Conservation (phyloP, 2,888 invertebrate genomes). For the Lucinisca nassula region DNA sequence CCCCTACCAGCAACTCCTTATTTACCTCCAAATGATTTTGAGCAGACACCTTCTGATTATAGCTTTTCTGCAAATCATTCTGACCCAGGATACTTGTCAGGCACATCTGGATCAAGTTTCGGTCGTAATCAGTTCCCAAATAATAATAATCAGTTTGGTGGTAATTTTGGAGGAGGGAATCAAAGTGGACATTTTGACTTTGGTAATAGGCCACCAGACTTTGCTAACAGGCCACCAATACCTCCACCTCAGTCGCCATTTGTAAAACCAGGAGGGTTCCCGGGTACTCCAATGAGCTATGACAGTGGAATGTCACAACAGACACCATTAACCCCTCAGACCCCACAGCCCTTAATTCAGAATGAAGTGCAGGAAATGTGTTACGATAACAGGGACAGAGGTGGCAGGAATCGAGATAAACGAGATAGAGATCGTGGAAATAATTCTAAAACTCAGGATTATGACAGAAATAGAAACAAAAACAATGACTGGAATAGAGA, state of each 20-base stretch:
- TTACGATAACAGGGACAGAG: conserved; percentile 52
- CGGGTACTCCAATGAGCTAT: conserved; percentile 62
- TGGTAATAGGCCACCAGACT: conserved; percentile 38
- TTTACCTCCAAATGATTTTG: conserved; percentile 39
- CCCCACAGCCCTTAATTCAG: conserved; percentile 43
- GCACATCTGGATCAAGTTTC: conserved; percentile 61
- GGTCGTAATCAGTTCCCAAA: conserved; percentile 49
- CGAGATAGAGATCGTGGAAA: conserved; percentile 63
- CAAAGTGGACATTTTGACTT: conserved; percentile 45
- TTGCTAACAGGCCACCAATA: conserved; percentile 25
- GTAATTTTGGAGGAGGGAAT: conserved; percentile 7
- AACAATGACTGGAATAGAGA: conserved; percentile 64
- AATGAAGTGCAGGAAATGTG: conserved; percentile 21
- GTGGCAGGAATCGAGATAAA: conserved; percentile 33
- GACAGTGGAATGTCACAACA: conserved; percentile 60
- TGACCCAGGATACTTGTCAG: conserved; percentile 65
- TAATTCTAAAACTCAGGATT: conserved; percentile 63
- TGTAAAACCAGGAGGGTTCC: conserved; percentile 41
- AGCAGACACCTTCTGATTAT: conserved; percentile 69
- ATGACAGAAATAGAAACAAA: conserved; percentile 63
- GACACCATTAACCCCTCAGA: conserved; percentile 66
- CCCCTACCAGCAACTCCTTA: not conserved
- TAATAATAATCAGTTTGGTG: conserved; percentile 57
- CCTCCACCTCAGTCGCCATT: conserved; percentile 43
- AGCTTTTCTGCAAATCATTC: conserved; percentile 57